These are phyloP conservation scores for Nomada fucata DNA, from an alignment of 2,888 invertebrate genomes.

Conservation along the genomic window DNA sequence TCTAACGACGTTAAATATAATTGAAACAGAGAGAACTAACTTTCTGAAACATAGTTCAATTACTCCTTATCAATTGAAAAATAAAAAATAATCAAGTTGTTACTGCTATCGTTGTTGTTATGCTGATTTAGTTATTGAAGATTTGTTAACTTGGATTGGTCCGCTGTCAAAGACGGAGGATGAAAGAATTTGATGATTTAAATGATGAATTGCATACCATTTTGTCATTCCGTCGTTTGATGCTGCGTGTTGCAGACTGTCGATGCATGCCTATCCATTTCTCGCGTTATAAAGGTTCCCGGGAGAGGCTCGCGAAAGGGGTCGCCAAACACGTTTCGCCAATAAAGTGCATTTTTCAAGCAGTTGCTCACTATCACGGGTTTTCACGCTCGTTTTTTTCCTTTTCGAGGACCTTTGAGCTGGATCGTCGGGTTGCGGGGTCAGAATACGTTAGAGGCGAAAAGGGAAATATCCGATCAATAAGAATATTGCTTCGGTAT, in stretches of 20 bases:
- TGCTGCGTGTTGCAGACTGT: conserved; percentile 33
- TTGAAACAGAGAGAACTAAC: no score
- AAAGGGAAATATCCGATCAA: not conserved
- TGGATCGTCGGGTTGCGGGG: not conserved
- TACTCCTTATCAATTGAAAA: no score
- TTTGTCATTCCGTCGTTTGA: conserved; percentile 25
- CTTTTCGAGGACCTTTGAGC: conserved; percentile 1
- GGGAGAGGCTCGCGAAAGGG: conserved; percentile 23
- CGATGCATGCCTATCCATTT: conserved; percentile 38
- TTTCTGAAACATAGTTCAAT: no score
- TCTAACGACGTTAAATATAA: no score
- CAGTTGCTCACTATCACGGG: not conserved
- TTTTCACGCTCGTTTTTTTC: not conserved
- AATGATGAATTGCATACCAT: conserved; percentile 11
- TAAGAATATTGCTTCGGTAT: not conserved
- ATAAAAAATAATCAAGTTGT: no score
- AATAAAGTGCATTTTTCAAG: conserved; percentile 40
- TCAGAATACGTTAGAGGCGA: not conserved
- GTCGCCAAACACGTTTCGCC: conserved; percentile 39
- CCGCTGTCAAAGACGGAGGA: no score
- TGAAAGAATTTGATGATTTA: not conserved
- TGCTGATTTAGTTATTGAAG: no score
- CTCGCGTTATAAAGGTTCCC: conserved; percentile 31
- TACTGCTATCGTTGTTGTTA: no score
- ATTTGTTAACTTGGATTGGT: no score